A percentile compares a stretch with the other conserved stretches of the same genome.
Conservation (phyloP, 2,113 vertebrate species). For the Percopsis transmontana region DNA sequence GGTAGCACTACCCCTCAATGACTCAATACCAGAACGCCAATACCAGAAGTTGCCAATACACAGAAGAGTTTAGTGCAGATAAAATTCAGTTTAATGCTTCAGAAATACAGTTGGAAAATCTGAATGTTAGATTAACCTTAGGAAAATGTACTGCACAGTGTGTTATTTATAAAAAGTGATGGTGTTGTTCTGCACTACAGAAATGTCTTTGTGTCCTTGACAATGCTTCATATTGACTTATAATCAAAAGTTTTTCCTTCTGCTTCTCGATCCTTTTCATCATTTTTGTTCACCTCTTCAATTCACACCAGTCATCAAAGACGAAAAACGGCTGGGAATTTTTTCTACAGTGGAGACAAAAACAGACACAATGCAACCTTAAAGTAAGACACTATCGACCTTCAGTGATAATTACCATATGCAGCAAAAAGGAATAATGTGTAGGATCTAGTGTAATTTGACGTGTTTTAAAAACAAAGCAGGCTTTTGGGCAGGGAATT, state of each 20-base stretch:
- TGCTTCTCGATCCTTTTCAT: neutral
- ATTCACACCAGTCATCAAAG: neutral
- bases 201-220: neutral
- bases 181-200: too few species aligned
- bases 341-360: constrained; percentile 25
- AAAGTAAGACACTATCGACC: too few species aligned
- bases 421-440: neutral
- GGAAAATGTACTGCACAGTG: neutral
- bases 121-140: neutral
- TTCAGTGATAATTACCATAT: neutral
- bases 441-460: neutral
- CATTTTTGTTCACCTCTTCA: neutral
- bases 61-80: neutral
- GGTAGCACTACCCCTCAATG: too few species aligned
- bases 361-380: neutral
- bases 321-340: neutral
- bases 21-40: too few species aligned
- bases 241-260: neutral
- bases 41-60: too few species aligned
- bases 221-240: neutral
- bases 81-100: constrained; percentile 19
- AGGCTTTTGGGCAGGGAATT: too few species aligned
- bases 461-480: neutral
- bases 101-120: neutral
- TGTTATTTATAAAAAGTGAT: too few species aligned